Conservation (phyloP, 2,797 vertebrate genomes). For the Rhabdomys pumilio region DNA sequence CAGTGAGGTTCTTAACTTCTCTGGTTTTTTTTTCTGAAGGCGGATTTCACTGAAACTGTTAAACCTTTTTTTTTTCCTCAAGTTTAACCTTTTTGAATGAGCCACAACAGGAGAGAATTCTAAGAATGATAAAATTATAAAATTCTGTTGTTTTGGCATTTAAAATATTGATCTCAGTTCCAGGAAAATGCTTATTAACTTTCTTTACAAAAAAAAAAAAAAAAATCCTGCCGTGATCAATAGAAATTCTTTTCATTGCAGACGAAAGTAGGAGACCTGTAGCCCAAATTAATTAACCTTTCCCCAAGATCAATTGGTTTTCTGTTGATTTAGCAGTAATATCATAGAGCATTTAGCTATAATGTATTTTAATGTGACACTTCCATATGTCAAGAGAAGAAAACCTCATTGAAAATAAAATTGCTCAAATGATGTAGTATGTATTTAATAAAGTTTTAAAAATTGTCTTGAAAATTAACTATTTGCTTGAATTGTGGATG, state of each 20-base stretch:
- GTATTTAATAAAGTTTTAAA: constrained; percentile 59
- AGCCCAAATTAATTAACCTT: constrained; percentile 82
- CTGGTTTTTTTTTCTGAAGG: constrained; percentile 70
- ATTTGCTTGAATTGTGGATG: constrained; percentile 59
- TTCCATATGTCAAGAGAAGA: constrained; percentile 73
- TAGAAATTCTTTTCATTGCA: constrained; percentile 78
- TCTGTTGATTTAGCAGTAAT: constrained; percentile 83
- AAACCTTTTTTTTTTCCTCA: not conserved
- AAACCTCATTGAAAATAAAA: constrained; percentile 68
- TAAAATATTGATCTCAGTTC: constrained; percentile 70
- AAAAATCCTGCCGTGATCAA: constrained; percentile 53
- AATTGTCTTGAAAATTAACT: constrained; percentile 62
- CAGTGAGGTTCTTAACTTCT: constrained; percentile 65
- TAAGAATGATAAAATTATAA: constrained; percentile 42
- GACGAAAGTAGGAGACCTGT: constrained; percentile 80
- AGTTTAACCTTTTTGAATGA: constrained; percentile 43
- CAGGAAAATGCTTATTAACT: constrained; percentile 74
- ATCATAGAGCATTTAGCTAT: constrained; percentile 77
- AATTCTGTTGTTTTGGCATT: constrained; percentile 61
- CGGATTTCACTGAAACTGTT: constrained; percentile 46
- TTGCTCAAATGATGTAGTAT: constrained; percentile 62
- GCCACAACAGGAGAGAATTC: constrained; percentile 37
- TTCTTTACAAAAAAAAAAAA: constrained; percentile 42
- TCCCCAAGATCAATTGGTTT: constrained; percentile 79
- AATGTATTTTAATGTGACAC: constrained; percentile 84